Percentiles rank a stretch among this genome's conserved stretches.
phyloP scores from a whole-genome alignment of 2,113 vertebrate genomes.

The Cyanistes caeruleus region DNA sequence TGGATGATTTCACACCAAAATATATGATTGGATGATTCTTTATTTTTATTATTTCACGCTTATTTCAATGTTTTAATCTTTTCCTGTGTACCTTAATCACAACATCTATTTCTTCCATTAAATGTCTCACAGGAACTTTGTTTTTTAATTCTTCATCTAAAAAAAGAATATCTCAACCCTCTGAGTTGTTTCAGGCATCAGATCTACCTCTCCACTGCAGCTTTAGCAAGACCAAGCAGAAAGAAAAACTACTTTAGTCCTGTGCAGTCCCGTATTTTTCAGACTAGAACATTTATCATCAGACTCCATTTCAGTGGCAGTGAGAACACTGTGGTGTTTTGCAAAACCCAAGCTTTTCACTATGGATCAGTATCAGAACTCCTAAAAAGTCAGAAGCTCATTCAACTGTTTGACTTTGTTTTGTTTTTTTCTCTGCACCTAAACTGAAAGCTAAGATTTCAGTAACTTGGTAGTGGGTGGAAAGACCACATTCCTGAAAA shows the following conservation, averaged over 20 bases:
- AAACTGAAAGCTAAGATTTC: not conserved
- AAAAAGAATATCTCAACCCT: not conserved
- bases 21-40: not conserved
- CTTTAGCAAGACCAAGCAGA: not conserved
- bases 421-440: not conserved
- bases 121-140: not conserved
- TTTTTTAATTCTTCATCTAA: not conserved
- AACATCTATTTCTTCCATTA: not conserved
- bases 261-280: not conserved
- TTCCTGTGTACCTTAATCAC: not conserved
- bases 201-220: not conserved
- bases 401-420: not conserved
- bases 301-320: not conserved
- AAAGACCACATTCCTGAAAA: not conserved
- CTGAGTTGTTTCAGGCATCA: not conserved
- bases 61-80: not conserved
- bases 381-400: not conserved
- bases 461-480: not conserved
- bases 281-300: not conserved
- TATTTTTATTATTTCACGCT: not conserved
- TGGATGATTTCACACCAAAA: not conserved
- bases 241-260: not conserved
- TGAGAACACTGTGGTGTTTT: not conserved
- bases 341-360: not conserved
- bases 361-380: not conserved